A percentile compares a stretch with the other conserved stretches of the same genome.
These are phyloP conservation scores for Priocnemis perturbator DNA, from an alignment of 2,888 invertebrate genomes.

Conservation along the genomic window DNA sequence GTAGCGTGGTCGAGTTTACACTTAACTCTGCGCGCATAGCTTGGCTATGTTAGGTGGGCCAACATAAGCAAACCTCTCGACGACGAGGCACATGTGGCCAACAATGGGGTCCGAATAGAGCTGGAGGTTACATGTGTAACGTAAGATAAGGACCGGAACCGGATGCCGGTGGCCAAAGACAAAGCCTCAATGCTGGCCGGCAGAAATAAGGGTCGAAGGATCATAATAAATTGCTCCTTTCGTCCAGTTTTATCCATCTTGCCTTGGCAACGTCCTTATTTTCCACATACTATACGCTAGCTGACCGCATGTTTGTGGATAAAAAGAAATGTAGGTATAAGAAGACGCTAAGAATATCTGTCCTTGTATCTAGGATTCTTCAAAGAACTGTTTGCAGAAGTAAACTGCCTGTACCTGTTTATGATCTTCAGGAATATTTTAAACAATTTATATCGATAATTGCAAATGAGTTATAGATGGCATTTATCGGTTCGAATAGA, in stretches of 20 bases:
- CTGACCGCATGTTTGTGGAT: too few species aligned
- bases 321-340: too few species aligned
- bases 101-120: conserved; percentile 57
- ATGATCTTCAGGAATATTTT: too few species aligned
- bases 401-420: too few species aligned
- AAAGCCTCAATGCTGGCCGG: conserved; percentile 44
- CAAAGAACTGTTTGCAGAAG: too few species aligned
- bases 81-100: conserved; percentile 64
- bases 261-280: background rate
- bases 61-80: conserved; percentile 62
- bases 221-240: background rate
- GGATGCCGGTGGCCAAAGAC: conserved; percentile 63
- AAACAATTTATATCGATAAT: too few species aligned
- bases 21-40: conserved; percentile 44
- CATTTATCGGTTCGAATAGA: too few species aligned
- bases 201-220: conserved; percentile 9
- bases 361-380: too few species aligned
- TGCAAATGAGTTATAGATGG: too few species aligned
- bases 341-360: too few species aligned
- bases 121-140: conserved; percentile 60
- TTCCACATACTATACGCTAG: too few species aligned
- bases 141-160: conserved; percentile 70
- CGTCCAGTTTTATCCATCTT: background rate
- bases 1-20: conserved; percentile 44
- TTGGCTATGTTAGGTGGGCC: conserved; percentile 60